Conservation (phyloP, 1,140 invertebrate species). For the Samia ricini region DNA sequence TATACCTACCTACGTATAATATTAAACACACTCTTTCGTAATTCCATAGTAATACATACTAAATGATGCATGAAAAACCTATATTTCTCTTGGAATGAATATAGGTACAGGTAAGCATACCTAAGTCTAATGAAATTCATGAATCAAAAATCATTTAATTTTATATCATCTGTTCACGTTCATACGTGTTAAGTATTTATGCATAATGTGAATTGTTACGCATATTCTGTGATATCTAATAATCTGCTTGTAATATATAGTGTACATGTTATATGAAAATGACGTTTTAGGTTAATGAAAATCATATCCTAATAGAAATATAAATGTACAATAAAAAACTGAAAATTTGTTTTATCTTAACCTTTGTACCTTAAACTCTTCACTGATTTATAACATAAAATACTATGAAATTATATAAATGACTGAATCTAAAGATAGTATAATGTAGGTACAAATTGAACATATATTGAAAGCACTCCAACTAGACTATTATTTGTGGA, state of each 20-base stretch:
- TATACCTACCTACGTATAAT: too few relatives aligned
- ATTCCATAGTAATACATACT: too few relatives aligned
- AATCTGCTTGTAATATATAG: conserved; percentile 60
- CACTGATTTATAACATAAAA: background rate
- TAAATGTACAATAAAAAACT: conserved; percentile 36
- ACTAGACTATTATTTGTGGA: too few relatives aligned
- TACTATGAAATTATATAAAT: too few relatives aligned
- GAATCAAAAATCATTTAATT: background rate
- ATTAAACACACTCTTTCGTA: too few relatives aligned
- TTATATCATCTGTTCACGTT: background rate
- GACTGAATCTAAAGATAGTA: background rate
- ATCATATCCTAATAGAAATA: conserved; percentile 43
- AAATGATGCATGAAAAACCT: too few relatives aligned
- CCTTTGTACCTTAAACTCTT: background rate
- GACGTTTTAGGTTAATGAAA: conserved; percentile 23
- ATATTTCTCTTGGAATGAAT: too few relatives aligned
- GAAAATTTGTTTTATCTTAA: conserved; percentile 3
- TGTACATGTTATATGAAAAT: conserved; percentile 29
- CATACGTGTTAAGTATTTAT: background rate
- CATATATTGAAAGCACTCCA: too few relatives aligned
- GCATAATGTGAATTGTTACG: conserved; percentile 62
- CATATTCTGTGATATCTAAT: conserved; percentile 64
- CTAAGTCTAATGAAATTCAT: background rate
- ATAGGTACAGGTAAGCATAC: too few relatives aligned
- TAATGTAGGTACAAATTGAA: too few relatives aligned